Percentiles rank a stretch among this genome's conserved stretches.
Evolutionary conservation across 2,888 invertebrate species (phyloP).

Genomic region (Hecatera dysodea): DNA sequence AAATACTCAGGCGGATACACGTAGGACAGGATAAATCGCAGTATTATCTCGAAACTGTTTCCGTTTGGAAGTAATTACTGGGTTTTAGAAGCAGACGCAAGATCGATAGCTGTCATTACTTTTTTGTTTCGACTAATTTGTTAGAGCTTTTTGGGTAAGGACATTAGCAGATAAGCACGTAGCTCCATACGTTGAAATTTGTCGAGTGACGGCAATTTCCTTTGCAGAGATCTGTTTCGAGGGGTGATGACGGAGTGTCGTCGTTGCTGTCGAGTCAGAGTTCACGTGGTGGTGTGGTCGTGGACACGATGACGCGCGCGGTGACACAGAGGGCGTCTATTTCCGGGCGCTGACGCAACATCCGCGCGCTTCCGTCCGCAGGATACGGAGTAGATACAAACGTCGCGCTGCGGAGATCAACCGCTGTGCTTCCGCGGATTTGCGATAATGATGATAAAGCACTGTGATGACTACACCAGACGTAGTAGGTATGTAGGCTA

Average conservation of each 20-base stretch:
- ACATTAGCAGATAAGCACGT: conserved; percentile 73
- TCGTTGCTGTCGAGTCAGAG: conserved; percentile 58
- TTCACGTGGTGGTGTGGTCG: conserved; percentile 44
- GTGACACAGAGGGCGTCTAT: conserved; percentile 89
- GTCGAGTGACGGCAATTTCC: conserved; percentile 77
- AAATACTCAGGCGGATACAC: conserved; percentile 74
- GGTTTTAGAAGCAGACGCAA: conserved; percentile 64
- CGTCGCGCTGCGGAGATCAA: conserved; percentile 80
- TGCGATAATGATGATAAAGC: conserved; percentile 69
- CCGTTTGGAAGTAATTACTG: conserved; percentile 81
- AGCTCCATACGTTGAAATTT: conserved; percentile 69
- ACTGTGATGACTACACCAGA: conserved; percentile 37
- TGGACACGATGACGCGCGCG: conserved; percentile 72
- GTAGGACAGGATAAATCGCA: conserved; percentile 78
- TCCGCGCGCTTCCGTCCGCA: conserved; percentile 87
- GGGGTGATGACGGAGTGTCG: conserved; percentile 62
- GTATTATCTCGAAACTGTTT: conserved; percentile 80
- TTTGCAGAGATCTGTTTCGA: conserved; percentile 42
- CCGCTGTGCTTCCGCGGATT: conserved; percentile 81
- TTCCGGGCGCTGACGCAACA: conserved; percentile 89
- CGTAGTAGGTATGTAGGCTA: conserved; percentile 36
- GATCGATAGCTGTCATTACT: conserved; percentile 79
- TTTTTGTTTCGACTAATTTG: conserved; percentile 77
- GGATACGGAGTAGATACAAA: conserved; percentile 86
- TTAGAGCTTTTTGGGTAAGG: conserved; percentile 65